Percentiles rank a stretch among this genome's conserved stretches.
These are phyloP conservation scores for Mionectes macconnelli DNA, from an alignment of 2,113 vertebrate species.

Conservation along the genomic window DNA sequence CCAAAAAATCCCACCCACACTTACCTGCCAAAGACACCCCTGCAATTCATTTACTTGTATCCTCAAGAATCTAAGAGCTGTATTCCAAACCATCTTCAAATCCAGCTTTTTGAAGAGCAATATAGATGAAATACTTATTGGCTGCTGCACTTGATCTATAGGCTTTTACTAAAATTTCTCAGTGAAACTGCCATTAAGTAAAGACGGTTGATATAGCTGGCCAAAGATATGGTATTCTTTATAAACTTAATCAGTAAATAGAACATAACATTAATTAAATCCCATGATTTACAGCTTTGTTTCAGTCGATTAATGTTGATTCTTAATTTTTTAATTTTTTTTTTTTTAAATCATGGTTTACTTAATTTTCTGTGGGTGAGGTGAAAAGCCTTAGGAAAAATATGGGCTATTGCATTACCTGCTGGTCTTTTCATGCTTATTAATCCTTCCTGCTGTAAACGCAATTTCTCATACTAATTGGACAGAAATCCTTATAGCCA, in stretches of 20 bases:
- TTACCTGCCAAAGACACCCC: background rate
- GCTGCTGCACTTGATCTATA: background rate
- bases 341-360: background rate
- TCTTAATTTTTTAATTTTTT: background rate
- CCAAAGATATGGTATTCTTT: background rate
- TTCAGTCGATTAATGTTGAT: background rate
- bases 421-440: background rate
- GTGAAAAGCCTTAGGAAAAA: background rate
- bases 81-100: background rate
- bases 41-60: background rate
- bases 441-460: background rate
- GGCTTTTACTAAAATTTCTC: slow-evolving; percentile 1
- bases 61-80: background rate
- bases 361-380: background rate
- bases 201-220: background rate
- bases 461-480: background rate
- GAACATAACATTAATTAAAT: background rate
- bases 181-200: background rate
- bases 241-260: background rate
- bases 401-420: background rate
- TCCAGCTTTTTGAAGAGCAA: background rate
- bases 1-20: background rate
- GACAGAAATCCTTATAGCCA: background rate
- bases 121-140: background rate
- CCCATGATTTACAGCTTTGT: background rate